A percentile compares a stretch with the other conserved stretches of the same genome.
phyloP scores from a whole-genome alignment of 2,888 invertebrate species.

The Acrocyrtus sp. region DNA sequence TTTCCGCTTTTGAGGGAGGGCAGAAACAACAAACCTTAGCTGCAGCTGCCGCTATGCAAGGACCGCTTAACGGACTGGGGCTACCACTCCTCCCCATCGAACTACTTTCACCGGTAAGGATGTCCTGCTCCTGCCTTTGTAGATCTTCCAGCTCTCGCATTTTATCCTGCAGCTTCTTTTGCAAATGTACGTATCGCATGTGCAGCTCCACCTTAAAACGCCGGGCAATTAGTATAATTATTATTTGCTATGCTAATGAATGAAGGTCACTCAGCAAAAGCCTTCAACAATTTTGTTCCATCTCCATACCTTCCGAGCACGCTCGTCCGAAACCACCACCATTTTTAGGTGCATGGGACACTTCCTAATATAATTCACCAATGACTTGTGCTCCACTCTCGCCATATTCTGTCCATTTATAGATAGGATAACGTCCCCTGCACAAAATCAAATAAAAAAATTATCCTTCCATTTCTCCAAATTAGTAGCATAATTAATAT shows the following conservation, averaged over 20 bases:
- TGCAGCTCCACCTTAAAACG: constrained; percentile 81
- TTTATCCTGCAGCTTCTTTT: constrained; percentile 83
- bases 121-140: constrained; percentile 82
- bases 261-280: too few relatives aligned
- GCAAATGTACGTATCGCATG: constrained; percentile 90
- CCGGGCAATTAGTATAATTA: background rate
- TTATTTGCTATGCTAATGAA: background rate
- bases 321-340: constrained; percentile 97
- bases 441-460: too few relatives aligned
- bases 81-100: constrained; percentile 32
- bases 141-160: constrained; percentile 86
- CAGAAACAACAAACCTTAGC: constrained; percentile 62
- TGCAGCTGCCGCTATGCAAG: constrained; percentile 56
- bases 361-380: constrained; percentile 91
- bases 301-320: constrained; percentile 92
- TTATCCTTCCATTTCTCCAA: too few relatives aligned
- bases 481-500: too few relatives aligned
- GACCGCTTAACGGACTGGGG: constrained; percentile 50
- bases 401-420: constrained; percentile 97
- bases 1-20: constrained; percentile 49
- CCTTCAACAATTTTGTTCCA: too few relatives aligned
- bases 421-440: constrained; percentile 92
- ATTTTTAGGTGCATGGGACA: constrained; percentile 92
- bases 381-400: constrained; percentile 88
- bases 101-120: constrained; percentile 66